Percentiles rank a stretch among this genome's conserved stretches.
Conservation (phyloP, 2,888 invertebrate genomes). For the Andrena hattorfiana region DNA sequence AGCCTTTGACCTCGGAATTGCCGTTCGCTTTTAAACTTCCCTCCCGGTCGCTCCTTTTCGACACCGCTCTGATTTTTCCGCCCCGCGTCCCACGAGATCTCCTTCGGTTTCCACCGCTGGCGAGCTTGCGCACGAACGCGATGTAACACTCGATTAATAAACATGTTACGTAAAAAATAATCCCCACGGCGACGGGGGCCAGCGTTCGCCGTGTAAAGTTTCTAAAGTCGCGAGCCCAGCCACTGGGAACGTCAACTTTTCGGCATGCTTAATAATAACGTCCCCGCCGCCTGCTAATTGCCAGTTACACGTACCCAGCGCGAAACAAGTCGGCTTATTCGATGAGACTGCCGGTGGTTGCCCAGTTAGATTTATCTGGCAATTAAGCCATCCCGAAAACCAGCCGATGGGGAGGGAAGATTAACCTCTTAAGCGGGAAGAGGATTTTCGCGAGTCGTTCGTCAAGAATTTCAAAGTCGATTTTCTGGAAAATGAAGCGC, state of each 20-base stretch:
- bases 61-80: conserved; percentile 36
- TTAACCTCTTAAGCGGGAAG: conserved; percentile 7
- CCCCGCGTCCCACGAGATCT: neutral
- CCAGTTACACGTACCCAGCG: conserved; percentile 29
- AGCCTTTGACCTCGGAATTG: conserved; percentile 64
- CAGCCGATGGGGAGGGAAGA: conserved; percentile 23
- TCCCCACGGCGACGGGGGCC: neutral
- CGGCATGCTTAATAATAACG: conserved; percentile 39
- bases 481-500: too few species aligned
- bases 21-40: conserved; percentile 52
- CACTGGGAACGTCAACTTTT: conserved; percentile 15
- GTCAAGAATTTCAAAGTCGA: too few species aligned
- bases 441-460: neutral
- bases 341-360: conserved; percentile 37
- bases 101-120: neutral
- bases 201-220: neutral
- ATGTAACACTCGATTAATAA: conserved; percentile 34
- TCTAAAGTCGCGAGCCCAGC: neutral
- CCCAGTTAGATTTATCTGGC: conserved; percentile 54
- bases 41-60: conserved; percentile 29
- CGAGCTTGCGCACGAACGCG: neutral
- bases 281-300: conserved; percentile 23
- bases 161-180: conserved; percentile 30
- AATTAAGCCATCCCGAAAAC: conserved; percentile 37
- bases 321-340: conserved; percentile 18